A percentile compares a stretch with the other conserved stretches of the same genome.
Conservation (phyloP, 2,797 vertebrate species). For the Neosilurus mollespiculum region DNA sequence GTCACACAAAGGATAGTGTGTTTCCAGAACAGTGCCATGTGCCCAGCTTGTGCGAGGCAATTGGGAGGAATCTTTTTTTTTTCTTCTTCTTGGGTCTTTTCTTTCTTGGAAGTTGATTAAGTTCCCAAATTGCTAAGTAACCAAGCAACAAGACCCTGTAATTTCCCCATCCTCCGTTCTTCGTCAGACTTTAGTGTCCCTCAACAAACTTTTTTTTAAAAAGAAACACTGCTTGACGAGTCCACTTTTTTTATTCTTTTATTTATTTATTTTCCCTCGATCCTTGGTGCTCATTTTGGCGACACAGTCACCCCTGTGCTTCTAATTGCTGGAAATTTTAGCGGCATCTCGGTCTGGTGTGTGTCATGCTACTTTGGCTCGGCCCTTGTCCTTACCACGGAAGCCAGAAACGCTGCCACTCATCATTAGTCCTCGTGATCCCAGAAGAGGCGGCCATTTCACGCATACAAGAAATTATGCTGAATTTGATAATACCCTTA, state of each 20-base stretch:
- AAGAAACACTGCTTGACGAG: conserved; percentile 59
- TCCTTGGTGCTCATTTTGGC: conserved; percentile 41
- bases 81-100: conserved; percentile 42
- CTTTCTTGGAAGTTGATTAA: conserved; percentile 57
- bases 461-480: conserved; percentile 71
- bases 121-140: conserved; percentile 60
- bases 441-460: conserved; percentile 71
- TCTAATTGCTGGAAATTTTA: conserved; percentile 73
- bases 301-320: conserved; percentile 56
- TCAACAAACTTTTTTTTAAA: conserved; percentile 52
- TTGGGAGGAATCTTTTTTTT: conserved; percentile 45
- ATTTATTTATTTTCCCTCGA: conserved; percentile 38
- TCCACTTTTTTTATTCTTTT: conserved; percentile 62
- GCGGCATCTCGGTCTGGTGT: conserved; percentile 67
- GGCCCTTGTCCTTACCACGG: conserved; percentile 62
- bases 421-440: conserved; percentile 69
- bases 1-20: conserved; percentile 55
- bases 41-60: conserved; percentile 31
- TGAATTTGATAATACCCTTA: conserved; percentile 76
- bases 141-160: conserved; percentile 53
- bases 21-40: conserved; percentile 48
- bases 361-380: conserved; percentile 66
- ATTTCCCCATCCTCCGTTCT: conserved; percentile 45
- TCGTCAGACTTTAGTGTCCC: conserved; percentile 59
- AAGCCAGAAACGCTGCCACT: conserved; percentile 72